Base-by-base conservation (phyloP, 2,888 invertebrate species). In the Calameuta filiformis region DNA sequence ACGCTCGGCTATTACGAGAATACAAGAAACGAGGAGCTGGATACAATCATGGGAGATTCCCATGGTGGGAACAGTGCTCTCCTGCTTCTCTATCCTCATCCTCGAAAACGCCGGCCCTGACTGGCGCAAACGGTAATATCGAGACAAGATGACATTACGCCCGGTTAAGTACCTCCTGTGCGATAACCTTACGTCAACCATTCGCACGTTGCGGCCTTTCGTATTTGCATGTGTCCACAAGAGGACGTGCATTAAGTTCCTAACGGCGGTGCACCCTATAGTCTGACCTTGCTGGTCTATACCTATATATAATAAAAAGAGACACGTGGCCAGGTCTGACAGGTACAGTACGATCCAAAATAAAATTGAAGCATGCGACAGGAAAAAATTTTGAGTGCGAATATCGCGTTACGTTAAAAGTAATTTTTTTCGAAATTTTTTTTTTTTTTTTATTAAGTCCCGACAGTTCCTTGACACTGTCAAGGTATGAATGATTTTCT, bases 31-130 rank as follows among this genome's bases (percentile, higher is more conserved):
- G 83, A 87, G 86, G 87, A 86, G 83, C 86, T 81, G 84, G 74
- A 73, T 90, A 91, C 90, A 91, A 91, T 91, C 89, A 88, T 91
- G 91, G 87, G 91, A 91, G 89, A 88, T 85, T 91, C 91, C 89
- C 91, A 91, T 84, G 85, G 87, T 84, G 82, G 85, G 85, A 88
- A 90, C 90, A 90, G 90, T 90, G 86, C 85, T 80, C 85, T 78
- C 78, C 75, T 71, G 79, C 68, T 73, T n/a, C 37, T 34, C 68
- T 31, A 69, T 69, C 12, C 73, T 77, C 83, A 82, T 80, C 83
- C 81, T 56, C 56, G 56, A 56, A 56, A 56, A 56, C 23, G 9
- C 81, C 80, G 80, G 81, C 81, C 81, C 84, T 83, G 83, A 82
- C 82, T 86, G 83, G 81, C 81, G 83, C 86, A 84, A 87, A 88